Evolutionary conservation across 2,113 vertebrate genomes (phyloP), one percentile per base, ranked within the genome.

Genomic region (Oceanites oceanicus): DNA sequence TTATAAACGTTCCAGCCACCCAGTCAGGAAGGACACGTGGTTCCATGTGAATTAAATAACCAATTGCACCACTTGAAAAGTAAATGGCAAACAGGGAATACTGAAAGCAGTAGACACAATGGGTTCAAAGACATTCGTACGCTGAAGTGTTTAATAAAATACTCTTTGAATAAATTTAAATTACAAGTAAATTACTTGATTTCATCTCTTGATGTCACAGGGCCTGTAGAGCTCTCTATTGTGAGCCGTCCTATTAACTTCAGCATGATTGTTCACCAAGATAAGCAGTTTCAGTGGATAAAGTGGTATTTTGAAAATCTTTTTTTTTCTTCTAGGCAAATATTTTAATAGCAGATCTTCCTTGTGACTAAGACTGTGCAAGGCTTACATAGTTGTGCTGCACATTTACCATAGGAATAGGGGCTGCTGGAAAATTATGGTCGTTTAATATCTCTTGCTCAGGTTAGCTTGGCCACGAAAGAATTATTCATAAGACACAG

Each of bases 81-180:
- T 78, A 94, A 96, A 94, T 9, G 83, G 91, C 82, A 85, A 94
- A 84, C 40, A 26, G 81, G 78, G 94, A 92, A 84, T 86, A 65
- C 76, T 91, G 88, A 94, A 90, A 92, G 89, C 85, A 90, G 50
- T 9, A 90, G 94, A 91, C 92, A 95, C 91, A 92, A 94, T 80
- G 73, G 71, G 58, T 90, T 96, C 92, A 78, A 88, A 95, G 91
- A 50, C 10, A 91, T 95, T 92, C 76, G 56, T 61, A 72, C 7
- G 53, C 59, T 83, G 82, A 93, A 96, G 94, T 77, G 77, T 72
- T 94, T 91, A 92, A 94, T 96, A 95, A 94, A 96, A 83, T 72
- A 86, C 91, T 83, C 83, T 93, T 67, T 75, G 93, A 96, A 97
- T 94, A 90, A 92, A 90, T 94, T 92, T 90, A 95, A 97, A 95